phyloP scores from a whole-genome alignment of 2,113 vertebrate species.

The Colinus virginianus region DNA sequence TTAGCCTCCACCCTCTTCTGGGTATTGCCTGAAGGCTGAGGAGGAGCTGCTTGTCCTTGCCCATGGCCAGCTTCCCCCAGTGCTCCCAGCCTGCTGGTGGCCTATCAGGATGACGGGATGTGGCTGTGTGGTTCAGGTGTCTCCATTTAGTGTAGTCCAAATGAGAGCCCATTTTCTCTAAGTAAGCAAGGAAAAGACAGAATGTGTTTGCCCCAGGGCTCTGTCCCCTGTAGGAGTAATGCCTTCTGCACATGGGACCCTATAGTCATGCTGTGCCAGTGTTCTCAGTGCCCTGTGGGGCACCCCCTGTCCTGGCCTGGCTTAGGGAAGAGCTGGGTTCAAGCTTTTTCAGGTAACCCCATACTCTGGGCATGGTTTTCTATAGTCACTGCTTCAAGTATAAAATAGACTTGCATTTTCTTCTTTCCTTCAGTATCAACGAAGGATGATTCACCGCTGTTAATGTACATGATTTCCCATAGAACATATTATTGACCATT shows the following conservation, averaged over 20 bases:
- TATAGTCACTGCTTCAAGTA: neutral
- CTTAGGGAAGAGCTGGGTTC: neutral
- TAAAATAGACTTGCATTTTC: rapidly evolving
- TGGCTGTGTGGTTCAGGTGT: no score
- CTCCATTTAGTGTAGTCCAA: neutral
- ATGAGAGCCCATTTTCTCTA: neutral
- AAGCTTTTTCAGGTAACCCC: neutral
- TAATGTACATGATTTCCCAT: neutral
- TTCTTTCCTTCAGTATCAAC: neutral
- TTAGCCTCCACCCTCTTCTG: constrained; percentile 14
- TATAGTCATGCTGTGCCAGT: neutral
- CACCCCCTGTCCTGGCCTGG: neutral
- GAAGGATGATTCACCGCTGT: neutral
- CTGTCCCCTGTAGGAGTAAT: neutral
- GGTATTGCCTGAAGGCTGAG: constrained; percentile 7
- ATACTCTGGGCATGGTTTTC: rapidly evolving
- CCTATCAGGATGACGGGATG: neutral
- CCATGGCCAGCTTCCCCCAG: no score
- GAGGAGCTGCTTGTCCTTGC: neutral
- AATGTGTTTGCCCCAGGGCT: neutral
- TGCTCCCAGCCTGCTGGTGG: neutral
- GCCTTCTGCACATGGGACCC: neutral
- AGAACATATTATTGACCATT: neutral
- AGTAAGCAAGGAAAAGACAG: neutral
- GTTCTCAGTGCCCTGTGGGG: neutral